These are phyloP conservation scores for Eidolon helvum DNA, from an alignment of 2,113 vertebrate genomes.

Conservation along the genomic window DNA sequence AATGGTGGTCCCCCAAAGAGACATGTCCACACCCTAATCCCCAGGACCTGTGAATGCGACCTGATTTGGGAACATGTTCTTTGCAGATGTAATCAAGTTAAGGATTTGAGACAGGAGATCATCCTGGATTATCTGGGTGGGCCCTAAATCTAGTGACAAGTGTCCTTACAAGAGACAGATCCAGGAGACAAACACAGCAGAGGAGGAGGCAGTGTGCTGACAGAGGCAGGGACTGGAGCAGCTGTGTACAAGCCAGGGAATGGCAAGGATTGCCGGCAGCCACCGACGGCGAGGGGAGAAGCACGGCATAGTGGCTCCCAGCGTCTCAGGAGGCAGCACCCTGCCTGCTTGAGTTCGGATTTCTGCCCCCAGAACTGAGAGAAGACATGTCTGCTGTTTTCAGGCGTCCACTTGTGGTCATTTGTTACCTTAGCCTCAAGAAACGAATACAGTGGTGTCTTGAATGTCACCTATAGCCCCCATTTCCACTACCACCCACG, in stretches of 20 bases:
- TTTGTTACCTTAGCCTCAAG: background rate
- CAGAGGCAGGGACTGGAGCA: background rate
- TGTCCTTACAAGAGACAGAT: background rate
- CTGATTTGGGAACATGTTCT: background rate
- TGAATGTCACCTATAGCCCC: background rate
- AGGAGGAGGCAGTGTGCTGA: background rate
- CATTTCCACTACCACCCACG: background rate
- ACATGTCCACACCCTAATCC: background rate
- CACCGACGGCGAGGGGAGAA: no score
- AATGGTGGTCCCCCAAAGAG: background rate
- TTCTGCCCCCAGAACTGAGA: background rate
- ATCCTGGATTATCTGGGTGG: slow-evolving; percentile 1
- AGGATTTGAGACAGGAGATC: slow-evolving; percentile 25
- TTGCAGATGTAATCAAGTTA: slow-evolving; percentile 22
- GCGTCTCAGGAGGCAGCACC: background rate
- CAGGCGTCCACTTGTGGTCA: background rate
- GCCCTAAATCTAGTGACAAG: background rate
- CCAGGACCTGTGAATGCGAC: background rate
- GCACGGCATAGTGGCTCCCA: background rate
- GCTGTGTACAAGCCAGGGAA: background rate
- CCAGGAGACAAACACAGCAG: background rate
- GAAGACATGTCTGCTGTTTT: background rate
- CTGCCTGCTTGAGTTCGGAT: background rate
- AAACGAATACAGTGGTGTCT: background rate
- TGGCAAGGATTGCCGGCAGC: fast-evolving